Conservation (phyloP, 1,140 invertebrate species). For the Hyphantria cunea region DNA sequence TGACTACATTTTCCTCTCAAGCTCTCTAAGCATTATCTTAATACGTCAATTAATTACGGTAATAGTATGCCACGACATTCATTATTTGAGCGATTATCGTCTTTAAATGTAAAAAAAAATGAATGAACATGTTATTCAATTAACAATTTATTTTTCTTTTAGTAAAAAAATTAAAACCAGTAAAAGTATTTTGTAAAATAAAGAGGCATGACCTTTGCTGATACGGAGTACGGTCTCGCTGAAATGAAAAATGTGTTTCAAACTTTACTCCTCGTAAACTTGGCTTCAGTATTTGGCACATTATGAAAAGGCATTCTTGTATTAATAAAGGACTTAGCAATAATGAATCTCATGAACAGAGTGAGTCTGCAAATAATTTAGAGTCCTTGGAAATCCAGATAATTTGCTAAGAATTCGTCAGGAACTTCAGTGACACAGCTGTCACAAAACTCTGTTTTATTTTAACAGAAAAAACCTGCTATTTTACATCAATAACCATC, state of each 20-base stretch:
- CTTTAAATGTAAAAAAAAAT: too few relatives aligned
- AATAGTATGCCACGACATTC: too few relatives aligned
- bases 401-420: neutral
- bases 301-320: neutral
- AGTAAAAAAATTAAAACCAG: neutral
- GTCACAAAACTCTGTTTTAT: neutral
- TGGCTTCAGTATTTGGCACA: neutral
- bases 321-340: slow-evolving; percentile 3
- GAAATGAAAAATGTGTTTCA: slow-evolving; percentile 23
- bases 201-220: neutral
- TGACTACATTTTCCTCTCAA: too few relatives aligned
- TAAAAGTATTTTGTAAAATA: neutral
- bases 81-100: too few relatives aligned
- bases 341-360: neutral
- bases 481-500: too few relatives aligned
- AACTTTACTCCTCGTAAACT: slow-evolving; percentile 5
- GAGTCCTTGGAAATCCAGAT: neutral
- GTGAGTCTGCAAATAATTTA: neutral
- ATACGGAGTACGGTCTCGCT: neutral
- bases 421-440: neutral
- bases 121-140: too few relatives aligned
- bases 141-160: too few relatives aligned
- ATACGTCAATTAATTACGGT: too few relatives aligned
- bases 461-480: neutral
- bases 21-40: too few relatives aligned